These are phyloP conservation scores for Chunga burmeisteri DNA, from an alignment of 2,113 vertebrate genomes.

Conservation along the genomic window DNA sequence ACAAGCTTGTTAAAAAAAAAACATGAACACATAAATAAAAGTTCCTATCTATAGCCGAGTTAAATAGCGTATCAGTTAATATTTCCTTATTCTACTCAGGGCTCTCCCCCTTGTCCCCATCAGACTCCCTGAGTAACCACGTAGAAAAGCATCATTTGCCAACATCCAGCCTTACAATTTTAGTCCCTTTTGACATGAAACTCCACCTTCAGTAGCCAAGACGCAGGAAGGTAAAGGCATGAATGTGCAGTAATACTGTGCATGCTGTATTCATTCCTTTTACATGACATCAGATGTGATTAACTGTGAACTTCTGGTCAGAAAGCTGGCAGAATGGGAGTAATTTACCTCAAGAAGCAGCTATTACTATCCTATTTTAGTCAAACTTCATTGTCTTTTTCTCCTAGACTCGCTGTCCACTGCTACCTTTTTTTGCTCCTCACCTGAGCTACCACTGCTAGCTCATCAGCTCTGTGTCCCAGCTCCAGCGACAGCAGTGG, in stretches of 20 bases:
- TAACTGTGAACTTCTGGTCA: background rate
- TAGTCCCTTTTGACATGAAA: background rate
- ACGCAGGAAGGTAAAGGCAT: background rate
- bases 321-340: background rate
- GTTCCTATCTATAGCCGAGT: background rate
- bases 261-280: background rate
- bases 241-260: background rate
- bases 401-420: background rate
- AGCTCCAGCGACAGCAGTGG: background rate
- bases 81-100: background rate
- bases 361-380: background rate
- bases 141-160: background rate
- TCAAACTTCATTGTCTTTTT: background rate
- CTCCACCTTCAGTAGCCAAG: background rate
- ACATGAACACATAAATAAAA: background rate
- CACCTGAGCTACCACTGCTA: background rate
- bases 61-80: background rate
- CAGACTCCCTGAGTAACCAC: background rate
- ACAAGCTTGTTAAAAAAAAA: background rate
- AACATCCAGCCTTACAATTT: background rate
- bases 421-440: background rate
- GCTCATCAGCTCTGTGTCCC: background rate
- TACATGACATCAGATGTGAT: background rate
- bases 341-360: background rate
- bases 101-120: background rate